These are phyloP conservation scores for Sterrhoptilus dennistouni DNA, from an alignment of 2,113 vertebrate species.

Conservation along the genomic window DNA sequence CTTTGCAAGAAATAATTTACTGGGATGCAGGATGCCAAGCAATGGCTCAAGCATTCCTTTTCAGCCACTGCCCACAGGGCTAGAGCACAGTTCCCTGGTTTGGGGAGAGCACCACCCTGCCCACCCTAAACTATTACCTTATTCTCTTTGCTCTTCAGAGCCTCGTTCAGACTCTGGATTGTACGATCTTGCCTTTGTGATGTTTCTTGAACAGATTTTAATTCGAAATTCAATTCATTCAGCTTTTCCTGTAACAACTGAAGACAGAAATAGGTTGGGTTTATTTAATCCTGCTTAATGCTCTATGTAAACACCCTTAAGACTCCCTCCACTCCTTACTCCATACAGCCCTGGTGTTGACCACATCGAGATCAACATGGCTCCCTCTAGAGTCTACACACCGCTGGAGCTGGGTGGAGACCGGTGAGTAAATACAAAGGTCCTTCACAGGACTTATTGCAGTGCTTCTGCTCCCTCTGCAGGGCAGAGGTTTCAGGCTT, in stretches of 20 bases:
- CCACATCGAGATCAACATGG: not conserved
- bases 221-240: constrained; percentile 80
- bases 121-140: constrained; percentile 77
- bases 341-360: not conserved
- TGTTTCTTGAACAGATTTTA: constrained; percentile 77
- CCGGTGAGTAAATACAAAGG: not conserved
- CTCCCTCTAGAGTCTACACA: not conserved
- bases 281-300: not conserved
- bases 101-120: not conserved
- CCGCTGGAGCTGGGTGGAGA: not conserved
- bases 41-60: not conserved
- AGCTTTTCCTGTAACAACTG: constrained; percentile 88
- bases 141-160: constrained; percentile 80
- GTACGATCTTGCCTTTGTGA: constrained; percentile 80
- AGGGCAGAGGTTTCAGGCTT: not conserved
- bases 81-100: not conserved
- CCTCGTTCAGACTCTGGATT: constrained; percentile 82
- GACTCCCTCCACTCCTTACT: not conserved
- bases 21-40: not conserved
- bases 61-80: not conserved
- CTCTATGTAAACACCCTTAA: not conserved
- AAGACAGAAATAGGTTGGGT: not conserved
- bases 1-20: not conserved
- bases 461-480: not conserved
- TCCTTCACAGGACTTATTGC: not conserved